Percentiles rank a stretch among this genome's conserved stretches.
These are phyloP conservation scores for Torymus tubicola DNA, from an alignment of 2,888 invertebrate species.

Conservation along the genomic window DNA sequence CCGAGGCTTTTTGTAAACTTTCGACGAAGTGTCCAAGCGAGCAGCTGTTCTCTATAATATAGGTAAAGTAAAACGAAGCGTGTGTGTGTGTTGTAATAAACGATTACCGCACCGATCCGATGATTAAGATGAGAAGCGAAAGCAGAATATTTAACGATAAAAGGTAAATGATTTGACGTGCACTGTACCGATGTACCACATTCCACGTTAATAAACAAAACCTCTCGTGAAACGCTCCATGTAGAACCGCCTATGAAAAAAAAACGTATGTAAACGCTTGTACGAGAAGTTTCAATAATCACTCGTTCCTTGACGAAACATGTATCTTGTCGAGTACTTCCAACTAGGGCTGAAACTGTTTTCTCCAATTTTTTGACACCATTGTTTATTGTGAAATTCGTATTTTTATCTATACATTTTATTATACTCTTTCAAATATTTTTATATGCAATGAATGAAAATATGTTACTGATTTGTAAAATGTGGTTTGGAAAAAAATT, in stretches of 20 bases:
- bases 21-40: slow-evolving; percentile 48
- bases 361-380: background rate
- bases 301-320: slow-evolving; percentile 10
- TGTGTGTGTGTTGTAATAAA: slow-evolving; percentile 22
- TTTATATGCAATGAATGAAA: too few species aligned
- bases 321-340: background rate
- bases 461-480: background rate
- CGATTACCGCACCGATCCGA: slow-evolving; percentile 27
- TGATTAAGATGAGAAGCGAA: background rate
- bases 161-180: slow-evolving; percentile 40
- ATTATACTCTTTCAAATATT: too few species aligned
- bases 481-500: background rate
- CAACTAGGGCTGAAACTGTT: background rate
- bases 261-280: slow-evolving; percentile 32
- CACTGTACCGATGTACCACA: slow-evolving; percentile 57
- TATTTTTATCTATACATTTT: background rate
- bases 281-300: slow-evolving; percentile 56
- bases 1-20: slow-evolving; percentile 55
- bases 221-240: slow-evolving; percentile 47
- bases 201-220: slow-evolving; percentile 48
- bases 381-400: background rate
- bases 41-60: slow-evolving; percentile 30
- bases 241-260: slow-evolving; percentile 51
- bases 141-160: slow-evolving; percentile 16
- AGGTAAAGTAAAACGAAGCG: slow-evolving; percentile 23